These are phyloP conservation scores for Drosophila murphyi DNA, from an alignment of 1,140 invertebrate genomes.

Conservation along the genomic window DNA sequence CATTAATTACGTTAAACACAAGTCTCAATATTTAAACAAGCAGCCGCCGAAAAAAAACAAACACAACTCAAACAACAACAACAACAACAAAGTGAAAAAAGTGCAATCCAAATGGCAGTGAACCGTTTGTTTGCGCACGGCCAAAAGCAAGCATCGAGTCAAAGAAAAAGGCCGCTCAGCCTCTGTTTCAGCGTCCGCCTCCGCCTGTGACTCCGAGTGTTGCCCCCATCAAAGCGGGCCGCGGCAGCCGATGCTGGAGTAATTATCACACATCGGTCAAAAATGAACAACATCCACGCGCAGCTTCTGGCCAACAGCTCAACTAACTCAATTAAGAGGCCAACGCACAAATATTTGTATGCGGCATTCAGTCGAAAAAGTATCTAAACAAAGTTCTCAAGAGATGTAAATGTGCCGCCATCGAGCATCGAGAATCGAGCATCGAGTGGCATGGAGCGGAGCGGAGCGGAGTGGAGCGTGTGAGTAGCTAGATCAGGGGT, in stretches of 20 bases:
- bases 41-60: constrained; percentile 52
- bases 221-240: constrained; percentile 67
- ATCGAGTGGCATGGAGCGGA: not conserved
- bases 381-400: constrained; percentile 69
- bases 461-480: constrained; percentile 34
- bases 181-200: constrained; percentile 7
- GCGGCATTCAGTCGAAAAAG: constrained; percentile 80
- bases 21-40: constrained; percentile 80
- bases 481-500: constrained; percentile 42
- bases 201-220: not conserved
- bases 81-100: constrained; percentile 16
- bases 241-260: constrained; percentile 58
- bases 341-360: constrained; percentile 75
- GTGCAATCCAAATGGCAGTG: constrained; percentile 71
- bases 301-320: constrained; percentile 56
- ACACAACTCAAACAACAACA: not conserved
- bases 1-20: constrained; percentile 81
- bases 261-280: constrained; percentile 82
- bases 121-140: constrained; percentile 79
- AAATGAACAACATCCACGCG: constrained; percentile 72
- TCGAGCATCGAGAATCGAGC: not conserved
- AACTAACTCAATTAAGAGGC: constrained; percentile 79
- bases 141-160: constrained; percentile 48
- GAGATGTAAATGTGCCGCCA: constrained; percentile 57
- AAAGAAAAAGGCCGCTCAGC: constrained; percentile 54